Percentiles rank a stretch among this genome's conserved stretches.
These are phyloP conservation scores for Leucania comma DNA, from an alignment of 2,888 invertebrate genomes.

Conservation along the genomic window DNA sequence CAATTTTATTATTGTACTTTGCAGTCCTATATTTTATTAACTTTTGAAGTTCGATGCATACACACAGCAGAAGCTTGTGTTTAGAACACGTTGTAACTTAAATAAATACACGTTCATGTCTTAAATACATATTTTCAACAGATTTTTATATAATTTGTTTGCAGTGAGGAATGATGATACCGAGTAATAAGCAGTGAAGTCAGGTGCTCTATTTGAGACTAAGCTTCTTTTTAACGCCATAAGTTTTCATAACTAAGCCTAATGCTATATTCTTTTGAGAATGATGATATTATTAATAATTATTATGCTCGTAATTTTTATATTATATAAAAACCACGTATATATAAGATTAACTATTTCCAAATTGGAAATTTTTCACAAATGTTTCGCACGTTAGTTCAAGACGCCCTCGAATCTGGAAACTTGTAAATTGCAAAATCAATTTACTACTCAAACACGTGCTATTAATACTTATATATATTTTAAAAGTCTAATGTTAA, in stretches of 20 bases:
- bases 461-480: constrained; percentile 14
- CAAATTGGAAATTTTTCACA: constrained; percentile 19
- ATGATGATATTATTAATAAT: constrained; percentile 44
- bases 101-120: constrained; percentile 20
- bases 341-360: constrained; percentile 5
- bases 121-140: constrained; percentile 31
- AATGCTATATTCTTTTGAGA: constrained; percentile 31
- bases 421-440: constrained; percentile 25
- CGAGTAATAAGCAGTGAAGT: constrained; percentile 43
- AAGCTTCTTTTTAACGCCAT: constrained; percentile 21
- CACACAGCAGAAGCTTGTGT: constrained; percentile 9
- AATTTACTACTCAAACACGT: constrained; percentile 17
- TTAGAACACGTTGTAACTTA: constrained; percentile 17
- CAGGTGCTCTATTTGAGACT: constrained; percentile 15
- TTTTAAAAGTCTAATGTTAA: constrained; percentile 16
- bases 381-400: not conserved
- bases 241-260: constrained; percentile 40
- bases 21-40: constrained; percentile 1
- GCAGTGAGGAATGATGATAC: constrained; percentile 43
- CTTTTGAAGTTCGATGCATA: constrained; percentile 7
- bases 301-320: constrained; percentile 54
- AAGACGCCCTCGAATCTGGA: constrained; percentile 8
- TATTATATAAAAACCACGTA: constrained; percentile 23
- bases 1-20: constrained; percentile 20
- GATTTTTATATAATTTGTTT: constrained; percentile 18